phyloP scores from a whole-genome alignment of 2,888 invertebrate species.

The Agrotis exclamationis region DNA sequence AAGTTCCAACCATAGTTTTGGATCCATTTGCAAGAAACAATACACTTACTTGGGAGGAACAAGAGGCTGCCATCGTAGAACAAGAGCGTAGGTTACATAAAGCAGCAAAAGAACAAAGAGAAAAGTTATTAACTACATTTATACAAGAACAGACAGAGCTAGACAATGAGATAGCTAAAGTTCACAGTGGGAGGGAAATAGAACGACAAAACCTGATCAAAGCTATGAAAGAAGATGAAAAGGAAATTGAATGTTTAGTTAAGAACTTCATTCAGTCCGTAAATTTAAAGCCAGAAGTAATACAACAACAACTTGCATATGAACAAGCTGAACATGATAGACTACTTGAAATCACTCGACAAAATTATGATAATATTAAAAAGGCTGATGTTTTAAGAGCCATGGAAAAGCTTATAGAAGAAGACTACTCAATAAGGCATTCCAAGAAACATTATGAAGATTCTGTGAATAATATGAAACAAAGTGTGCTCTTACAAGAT shows the following conservation, averaged over 20 bases:
- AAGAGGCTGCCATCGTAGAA: conserved; percentile 92
- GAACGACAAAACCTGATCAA: conserved; percentile 92
- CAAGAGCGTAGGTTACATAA: conserved; percentile 93
- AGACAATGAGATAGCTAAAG: conserved; percentile 93
- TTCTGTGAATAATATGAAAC: conserved; percentile 92
- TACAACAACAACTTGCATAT: conserved; percentile 92
- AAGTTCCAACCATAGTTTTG: conserved; percentile 77
- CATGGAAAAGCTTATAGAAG: conserved; percentile 93
- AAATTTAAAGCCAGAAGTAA: conserved; percentile 91
- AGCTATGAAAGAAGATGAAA: conserved; percentile 92
- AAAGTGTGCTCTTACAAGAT: conserved; percentile 91
- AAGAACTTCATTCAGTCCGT: conserved; percentile 92
- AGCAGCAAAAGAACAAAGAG: conserved; percentile 92
- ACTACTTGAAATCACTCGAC: conserved; percentile 91
- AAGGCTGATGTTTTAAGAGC: conserved; percentile 93
- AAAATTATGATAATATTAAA: conserved; percentile 91
- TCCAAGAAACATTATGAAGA: conserved; percentile 92
- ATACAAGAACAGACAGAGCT: conserved; percentile 92
- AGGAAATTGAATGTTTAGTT: conserved; percentile 92
- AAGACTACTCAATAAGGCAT: conserved; percentile 92
- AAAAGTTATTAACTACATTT: conserved; percentile 90
- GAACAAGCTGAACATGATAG: conserved; percentile 93
- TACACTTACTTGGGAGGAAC: conserved; percentile 90
- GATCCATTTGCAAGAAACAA: conserved; percentile 80
- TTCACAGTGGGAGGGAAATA: conserved; percentile 93